Percentiles rank a stretch among this genome's conserved stretches.
These are phyloP conservation scores for Mallotus villosus DNA, from an alignment of 2,797 vertebrate genomes.

Conservation along the genomic window DNA sequence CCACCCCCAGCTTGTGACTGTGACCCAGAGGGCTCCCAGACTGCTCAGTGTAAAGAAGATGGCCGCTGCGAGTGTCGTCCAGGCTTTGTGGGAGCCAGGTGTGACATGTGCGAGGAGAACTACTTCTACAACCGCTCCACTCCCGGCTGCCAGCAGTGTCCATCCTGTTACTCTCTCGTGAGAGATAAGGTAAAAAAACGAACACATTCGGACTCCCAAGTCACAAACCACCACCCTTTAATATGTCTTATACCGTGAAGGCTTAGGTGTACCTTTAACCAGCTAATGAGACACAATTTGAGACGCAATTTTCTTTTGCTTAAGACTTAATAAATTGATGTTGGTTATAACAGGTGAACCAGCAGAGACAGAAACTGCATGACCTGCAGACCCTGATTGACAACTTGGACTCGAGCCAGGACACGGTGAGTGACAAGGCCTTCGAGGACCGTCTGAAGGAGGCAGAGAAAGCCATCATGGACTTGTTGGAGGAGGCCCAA, in stretches of 20 bases:
- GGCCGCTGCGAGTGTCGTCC: conserved; percentile 87
- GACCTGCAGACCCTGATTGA: conserved; percentile 90
- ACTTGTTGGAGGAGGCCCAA: conserved; percentile 88
- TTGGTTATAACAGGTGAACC: conserved; percentile 81
- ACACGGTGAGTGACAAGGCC: conserved; percentile 85
- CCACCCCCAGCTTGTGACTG: conserved; percentile 88
- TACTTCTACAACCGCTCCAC: conserved; percentile 96
- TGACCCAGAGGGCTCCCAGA: conserved; percentile 85
- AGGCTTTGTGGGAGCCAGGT: conserved; percentile 90
- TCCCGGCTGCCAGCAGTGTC: conserved; percentile 94
- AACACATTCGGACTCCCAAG: background rate
- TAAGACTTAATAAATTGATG: background rate
- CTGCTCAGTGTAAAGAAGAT: conserved; percentile 85
- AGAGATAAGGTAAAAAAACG: conserved; percentile 91
- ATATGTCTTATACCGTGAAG: too few relatives aligned
- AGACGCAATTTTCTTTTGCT: too few relatives aligned
- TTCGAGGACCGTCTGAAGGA: conserved; percentile 93
- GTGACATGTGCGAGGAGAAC: conserved; percentile 96
- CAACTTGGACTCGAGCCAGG: conserved; percentile 84
- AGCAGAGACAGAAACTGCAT: conserved; percentile 88
- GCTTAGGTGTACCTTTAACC: too few relatives aligned
- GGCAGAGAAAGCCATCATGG: conserved; percentile 85
- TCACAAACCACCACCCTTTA: background rate
- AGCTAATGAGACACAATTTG: too few relatives aligned
- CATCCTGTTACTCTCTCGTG: conserved; percentile 91